Evolutionary conservation across 2,797 vertebrate species (phyloP).

Genomic region (Squalus acanthias): DNA sequence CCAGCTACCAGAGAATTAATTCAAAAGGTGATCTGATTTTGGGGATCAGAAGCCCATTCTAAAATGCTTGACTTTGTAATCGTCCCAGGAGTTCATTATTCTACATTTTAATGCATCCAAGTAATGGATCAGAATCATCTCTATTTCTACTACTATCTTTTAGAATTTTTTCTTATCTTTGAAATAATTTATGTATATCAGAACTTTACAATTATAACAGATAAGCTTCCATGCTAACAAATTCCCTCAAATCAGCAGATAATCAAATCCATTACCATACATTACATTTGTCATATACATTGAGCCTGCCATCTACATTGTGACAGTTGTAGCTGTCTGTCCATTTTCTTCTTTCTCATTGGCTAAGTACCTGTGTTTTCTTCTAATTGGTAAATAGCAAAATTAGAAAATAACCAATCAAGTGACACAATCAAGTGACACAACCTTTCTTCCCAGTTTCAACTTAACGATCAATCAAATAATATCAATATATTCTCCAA

Average conservation of each 20-base stretch:
- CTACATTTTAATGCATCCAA: not conserved
- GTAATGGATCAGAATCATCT: not conserved
- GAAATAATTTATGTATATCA: not conserved
- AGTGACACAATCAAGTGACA: too few relatives aligned
- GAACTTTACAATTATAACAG: not conserved
- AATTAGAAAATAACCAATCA: too few relatives aligned
- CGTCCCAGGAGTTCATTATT: not conserved
- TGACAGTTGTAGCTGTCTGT: not conserved
- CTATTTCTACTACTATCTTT: not conserved
- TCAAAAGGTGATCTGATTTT: not conserved
- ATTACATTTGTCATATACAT: too few relatives aligned
- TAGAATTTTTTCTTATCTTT: not conserved
- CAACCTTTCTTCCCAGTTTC: too few relatives aligned
- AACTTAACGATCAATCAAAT: not conserved
- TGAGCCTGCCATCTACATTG: not conserved
- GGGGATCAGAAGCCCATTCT: not conserved
- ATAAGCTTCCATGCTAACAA: not conserved
- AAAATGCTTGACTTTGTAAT: not conserved
- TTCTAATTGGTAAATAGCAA: not conserved
- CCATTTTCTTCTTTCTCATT: not conserved
- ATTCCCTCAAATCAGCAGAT: not conserved
- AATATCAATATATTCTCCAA: not conserved
- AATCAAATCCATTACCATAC: not conserved
- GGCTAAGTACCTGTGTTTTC: not conserved
- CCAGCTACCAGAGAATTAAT: not conserved